phyloP scores from a whole-genome alignment of 2,888 invertebrate species.

The Troides aeacus region DNA sequence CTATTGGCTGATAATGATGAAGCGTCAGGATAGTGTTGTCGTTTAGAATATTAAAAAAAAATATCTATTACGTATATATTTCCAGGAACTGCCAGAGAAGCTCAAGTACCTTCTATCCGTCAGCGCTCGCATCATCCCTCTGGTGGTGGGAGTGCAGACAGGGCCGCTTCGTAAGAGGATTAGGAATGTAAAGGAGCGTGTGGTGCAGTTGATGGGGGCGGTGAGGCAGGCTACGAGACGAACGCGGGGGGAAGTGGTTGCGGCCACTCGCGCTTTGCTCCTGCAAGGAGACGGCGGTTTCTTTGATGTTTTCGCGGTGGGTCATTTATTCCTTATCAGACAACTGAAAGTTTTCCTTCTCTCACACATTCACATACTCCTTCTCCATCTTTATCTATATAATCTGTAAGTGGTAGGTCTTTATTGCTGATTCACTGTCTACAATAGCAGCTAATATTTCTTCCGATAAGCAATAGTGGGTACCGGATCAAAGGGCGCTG shows the following conservation, averaged over 20 bases:
- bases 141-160: background rate
- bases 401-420: too few relatives aligned
- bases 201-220: background rate
- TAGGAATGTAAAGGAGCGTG: background rate
- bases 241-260: conserved; percentile 6
- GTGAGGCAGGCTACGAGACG: too few relatives aligned
- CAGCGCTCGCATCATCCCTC: conserved; percentile 30
- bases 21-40: too few relatives aligned
- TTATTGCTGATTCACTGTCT: too few relatives aligned
- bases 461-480: too few relatives aligned
- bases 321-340: background rate
- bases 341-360: too few relatives aligned
- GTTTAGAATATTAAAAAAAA: too few relatives aligned
- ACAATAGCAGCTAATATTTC: too few relatives aligned
- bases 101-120: conserved; percentile 31
- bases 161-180: background rate
- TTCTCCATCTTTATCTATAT: too few relatives aligned
- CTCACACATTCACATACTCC: too few relatives aligned
- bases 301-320: background rate
- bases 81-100: conserved; percentile 33
- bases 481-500: too few relatives aligned
- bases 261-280: conserved; percentile 41
- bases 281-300: conserved; percentile 39
- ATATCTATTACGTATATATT: background rate
- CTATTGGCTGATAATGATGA: too few relatives aligned